Evolutionary conservation across 2,113 vertebrate species (phyloP).

Genomic region (Mobula hypostoma): DNA sequence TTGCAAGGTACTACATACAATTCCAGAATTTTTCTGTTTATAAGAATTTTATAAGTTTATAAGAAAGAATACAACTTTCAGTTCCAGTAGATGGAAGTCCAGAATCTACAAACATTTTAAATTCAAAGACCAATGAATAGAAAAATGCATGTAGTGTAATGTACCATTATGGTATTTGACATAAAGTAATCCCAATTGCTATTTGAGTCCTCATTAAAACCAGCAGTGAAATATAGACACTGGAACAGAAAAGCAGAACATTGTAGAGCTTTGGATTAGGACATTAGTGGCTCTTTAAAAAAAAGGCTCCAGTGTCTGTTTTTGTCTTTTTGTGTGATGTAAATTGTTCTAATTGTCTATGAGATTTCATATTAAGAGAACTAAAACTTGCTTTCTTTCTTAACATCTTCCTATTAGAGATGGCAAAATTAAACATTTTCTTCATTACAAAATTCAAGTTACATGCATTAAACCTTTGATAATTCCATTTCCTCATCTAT

Average conservation of each 20-base stretch:
- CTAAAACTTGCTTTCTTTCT: not conserved
- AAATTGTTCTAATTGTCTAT: not conserved
- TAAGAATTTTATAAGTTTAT: too few species aligned
- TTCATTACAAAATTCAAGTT: not conserved
- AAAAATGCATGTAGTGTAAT: constrained; percentile 9
- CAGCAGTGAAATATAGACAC: not conserved
- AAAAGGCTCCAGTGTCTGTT: not conserved
- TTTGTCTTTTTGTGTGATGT: not conserved
- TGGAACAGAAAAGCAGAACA: not conserved
- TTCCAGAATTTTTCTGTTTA: constrained; percentile 15
- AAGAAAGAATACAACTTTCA: not conserved
- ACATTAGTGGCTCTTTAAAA: not conserved
- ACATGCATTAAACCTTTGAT: not conserved
- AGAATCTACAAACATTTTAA: not conserved
- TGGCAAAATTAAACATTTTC: not conserved
- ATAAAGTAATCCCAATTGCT: not conserved
- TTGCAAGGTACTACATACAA: not conserved
- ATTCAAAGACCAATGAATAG: constrained; percentile 26
- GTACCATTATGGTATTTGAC: not conserved
- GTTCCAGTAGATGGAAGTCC: not conserved
- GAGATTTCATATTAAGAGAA: not conserved
- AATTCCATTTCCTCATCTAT: not conserved
- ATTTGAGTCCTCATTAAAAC: not conserved
- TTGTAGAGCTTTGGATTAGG: not conserved
- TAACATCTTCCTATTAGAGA: not conserved